phyloP scores from a whole-genome alignment of 2,797 vertebrate species.

The Cynopterus sphinx region DNA sequence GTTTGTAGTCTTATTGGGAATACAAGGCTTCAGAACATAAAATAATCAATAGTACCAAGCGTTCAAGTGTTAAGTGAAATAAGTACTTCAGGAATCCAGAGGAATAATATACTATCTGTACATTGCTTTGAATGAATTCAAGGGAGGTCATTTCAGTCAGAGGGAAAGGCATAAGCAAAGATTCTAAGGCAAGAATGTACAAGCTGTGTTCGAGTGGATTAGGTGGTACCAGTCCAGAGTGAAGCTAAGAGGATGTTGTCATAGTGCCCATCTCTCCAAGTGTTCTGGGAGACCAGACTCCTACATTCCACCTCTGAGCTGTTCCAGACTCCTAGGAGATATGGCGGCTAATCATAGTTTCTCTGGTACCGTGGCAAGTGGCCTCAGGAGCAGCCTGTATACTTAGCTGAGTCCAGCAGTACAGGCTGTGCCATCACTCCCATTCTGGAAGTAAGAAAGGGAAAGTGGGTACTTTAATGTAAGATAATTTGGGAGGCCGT shows the following conservation, averaged over 20 bases:
- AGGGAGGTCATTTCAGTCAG: neutral
- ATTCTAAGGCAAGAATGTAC: neutral
- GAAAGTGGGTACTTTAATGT: neutral
- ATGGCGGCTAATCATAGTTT: neutral
- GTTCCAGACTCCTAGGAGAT: neutral
- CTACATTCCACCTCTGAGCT: neutral
- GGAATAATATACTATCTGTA: neutral
- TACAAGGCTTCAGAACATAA: neutral
- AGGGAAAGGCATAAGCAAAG: neutral
- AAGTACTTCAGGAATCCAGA: neutral
- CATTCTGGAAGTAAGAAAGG: neutral
- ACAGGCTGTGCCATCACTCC: neutral
- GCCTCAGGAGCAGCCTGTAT: neutral
- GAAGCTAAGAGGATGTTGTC: neutral
- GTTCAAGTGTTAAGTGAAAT: neutral
- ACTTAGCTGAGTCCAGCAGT: neutral
- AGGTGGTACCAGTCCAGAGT: neutral
- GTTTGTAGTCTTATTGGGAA: neutral
- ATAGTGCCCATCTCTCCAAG: neutral
- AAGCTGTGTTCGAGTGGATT: neutral
- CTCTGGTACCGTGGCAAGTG: neutral
- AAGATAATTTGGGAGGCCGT: neutral
- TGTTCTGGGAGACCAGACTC: neutral
- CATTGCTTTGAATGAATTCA: neutral
- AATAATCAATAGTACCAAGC: neutral